phyloP scores from a whole-genome alignment of 1,140 invertebrate genomes.

The Hylaeus volcanicus region DNA sequence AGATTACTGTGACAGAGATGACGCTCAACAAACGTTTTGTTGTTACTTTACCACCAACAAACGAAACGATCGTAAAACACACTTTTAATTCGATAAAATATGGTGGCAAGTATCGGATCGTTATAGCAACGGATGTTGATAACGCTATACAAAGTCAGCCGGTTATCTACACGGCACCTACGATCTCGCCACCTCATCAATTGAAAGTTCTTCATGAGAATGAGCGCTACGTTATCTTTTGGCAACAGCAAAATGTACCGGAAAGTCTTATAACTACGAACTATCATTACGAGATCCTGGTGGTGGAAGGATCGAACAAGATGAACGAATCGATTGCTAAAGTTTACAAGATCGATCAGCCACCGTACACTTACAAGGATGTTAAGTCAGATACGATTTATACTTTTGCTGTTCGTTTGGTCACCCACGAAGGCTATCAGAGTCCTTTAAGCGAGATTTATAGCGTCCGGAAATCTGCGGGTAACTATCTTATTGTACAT shows the following conservation, averaged over 20 bases:
- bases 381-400: constrained; percentile 80
- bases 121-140: constrained; percentile 81
- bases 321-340: constrained; percentile 81
- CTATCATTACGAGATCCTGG: constrained; percentile 84
- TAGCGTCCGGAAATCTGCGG: constrained; percentile 77
- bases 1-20: constrained; percentile 82
- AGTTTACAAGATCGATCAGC: constrained; percentile 77
- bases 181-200: constrained; percentile 84
- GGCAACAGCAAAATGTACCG: constrained; percentile 79
- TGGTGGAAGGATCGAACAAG: constrained; percentile 81
- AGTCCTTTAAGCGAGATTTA: constrained; percentile 84
- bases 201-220: constrained; percentile 81
- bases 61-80: constrained; percentile 79
- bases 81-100: constrained; percentile 82
- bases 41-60: constrained; percentile 78
- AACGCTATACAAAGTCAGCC: constrained; percentile 77
- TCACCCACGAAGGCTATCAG: constrained; percentile 84
- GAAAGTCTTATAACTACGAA: constrained; percentile 71
- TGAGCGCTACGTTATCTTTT: constrained; percentile 83
- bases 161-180: constrained; percentile 81
- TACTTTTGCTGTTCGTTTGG: constrained; percentile 84
- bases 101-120: constrained; percentile 85
- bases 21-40: constrained; percentile 76
- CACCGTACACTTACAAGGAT: constrained; percentile 83
- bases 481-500: constrained; percentile 62